Conservation (phyloP, 2,888 invertebrate species). For the Agrypnus murinus region DNA sequence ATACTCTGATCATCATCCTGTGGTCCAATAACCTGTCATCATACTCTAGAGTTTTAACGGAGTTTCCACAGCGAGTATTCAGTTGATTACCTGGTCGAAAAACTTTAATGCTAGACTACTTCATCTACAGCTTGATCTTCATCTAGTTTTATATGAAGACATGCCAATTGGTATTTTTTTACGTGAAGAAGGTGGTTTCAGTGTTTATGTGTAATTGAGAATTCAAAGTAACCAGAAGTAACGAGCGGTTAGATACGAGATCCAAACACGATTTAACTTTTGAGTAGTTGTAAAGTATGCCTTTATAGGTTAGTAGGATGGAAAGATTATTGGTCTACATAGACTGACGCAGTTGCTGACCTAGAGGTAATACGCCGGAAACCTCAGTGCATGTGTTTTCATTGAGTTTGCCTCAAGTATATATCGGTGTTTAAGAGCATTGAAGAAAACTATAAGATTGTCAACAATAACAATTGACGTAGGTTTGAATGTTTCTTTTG, state of each 20-base stretch:
- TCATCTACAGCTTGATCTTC: no score
- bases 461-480: not conserved
- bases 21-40: no score
- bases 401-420: constrained; percentile 4
- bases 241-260: no score
- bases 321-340: constrained; percentile 2
- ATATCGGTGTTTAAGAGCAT: constrained; percentile 5
- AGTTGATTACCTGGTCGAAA: no score
- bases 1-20: no score
- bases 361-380: not conserved
- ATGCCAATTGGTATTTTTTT: constrained; percentile 3
- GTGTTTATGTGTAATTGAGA: not conserved
- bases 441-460: not conserved
- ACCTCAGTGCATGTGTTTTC: not conserved
- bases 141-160: not conserved
- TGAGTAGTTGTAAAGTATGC: no score
- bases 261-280: no score
- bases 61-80: no score
- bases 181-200: not conserved
- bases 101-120: no score
- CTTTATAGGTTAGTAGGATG: not conserved
- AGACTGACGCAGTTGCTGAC: not conserved
- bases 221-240: not conserved
- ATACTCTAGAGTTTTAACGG: no score
- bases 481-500: not conserved